Base-by-base conservation (phyloP, 2,888 invertebrate species). In the Fragum whitleyi region DNA sequence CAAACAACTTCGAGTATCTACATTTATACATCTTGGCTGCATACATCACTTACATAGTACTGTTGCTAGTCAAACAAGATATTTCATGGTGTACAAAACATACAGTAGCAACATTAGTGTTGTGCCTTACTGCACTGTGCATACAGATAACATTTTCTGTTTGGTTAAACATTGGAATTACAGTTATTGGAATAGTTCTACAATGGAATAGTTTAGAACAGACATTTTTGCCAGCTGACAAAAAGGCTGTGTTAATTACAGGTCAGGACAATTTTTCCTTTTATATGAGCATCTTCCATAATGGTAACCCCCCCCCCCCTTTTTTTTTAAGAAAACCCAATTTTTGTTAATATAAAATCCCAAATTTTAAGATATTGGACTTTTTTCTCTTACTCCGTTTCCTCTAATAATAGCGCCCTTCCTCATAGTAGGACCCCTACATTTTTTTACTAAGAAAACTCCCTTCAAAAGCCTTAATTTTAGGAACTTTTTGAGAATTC, bases 171-270 rank as follows among this genome's bases (percentile, higher is more conserved):
- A 14, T 14, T 5, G 16, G 28, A 16, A 23, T 72, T 14, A 61
- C 42, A 0, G 29, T 77, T 2, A 28, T 78, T 6, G 77, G 76
- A 23, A 42, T 78, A 26, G 19, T 68, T 21, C 29, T 69, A 19
- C 79, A 81, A 32, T 74, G 78, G 62, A 71, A 42, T 26, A n/a
- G 62, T 21, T 36, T 83, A 14, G 65, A 71, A n/a, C 74, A 75
- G 29, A 71, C 78, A 7, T 76, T 73, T 9, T 79, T 89, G 0
- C 61, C 83, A 6, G 79, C 81, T 0, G 84, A 81, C 47, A 89
- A 88, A 68, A 89, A 89, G 65, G 90, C 90, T 11, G 84, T 91
- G 19, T 79, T 91, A 23, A 83, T 91, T 19, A 90, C 91, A 81
- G 91, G 91, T 91, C 77, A 83, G 80, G 14, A 14, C 7, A 39